These are phyloP conservation scores for Aurelia coerulea DNA, from an alignment of 30 jellyfish, hydroid and myxozoan species.

Conservation along the genomic window DNA sequence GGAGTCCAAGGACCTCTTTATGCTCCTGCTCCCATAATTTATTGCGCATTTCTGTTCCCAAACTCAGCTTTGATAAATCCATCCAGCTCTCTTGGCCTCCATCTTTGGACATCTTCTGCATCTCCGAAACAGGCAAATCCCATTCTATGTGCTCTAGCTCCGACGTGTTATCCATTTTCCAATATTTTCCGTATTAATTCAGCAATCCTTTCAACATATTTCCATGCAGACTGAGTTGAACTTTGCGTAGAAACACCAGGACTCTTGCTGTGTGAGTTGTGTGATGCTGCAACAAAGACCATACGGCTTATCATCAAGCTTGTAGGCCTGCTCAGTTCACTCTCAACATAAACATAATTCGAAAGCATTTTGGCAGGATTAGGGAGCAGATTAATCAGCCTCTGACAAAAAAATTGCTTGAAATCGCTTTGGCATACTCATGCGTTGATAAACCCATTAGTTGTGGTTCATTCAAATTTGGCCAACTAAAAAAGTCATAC, in stretches of 20 bases:
- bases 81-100: constrained; percentile 50
- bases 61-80: constrained; percentile 84
- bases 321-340: constrained; percentile 29
- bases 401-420: constrained; percentile 29
- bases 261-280: background rate
- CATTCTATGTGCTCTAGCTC: constrained; percentile 86
- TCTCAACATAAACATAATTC: constrained; percentile 45
- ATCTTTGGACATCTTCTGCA: constrained; percentile 56
- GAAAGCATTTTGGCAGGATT: constrained; percentile 70
- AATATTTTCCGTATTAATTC: no score
- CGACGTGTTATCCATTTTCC: constrained; percentile 57
- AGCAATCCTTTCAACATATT: constrained; percentile 10
- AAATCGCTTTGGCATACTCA: constrained; percentile 28
- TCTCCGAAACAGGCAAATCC: constrained; percentile 87
- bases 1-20: constrained; percentile 56
- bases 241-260: constrained; percentile 1
- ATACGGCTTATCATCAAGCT: constrained; percentile 2
- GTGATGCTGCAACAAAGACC: constrained; percentile 29
- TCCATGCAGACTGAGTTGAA: background rate
- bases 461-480: constrained; percentile 43
- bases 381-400: constrained; percentile 31
- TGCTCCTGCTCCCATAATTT: constrained; percentile 94
- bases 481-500: constrained; percentile 15
- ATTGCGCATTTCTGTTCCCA: constrained; percentile 91
- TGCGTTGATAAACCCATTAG: constrained; percentile 59